Conservation (phyloP, 2,888 invertebrate species). For the Sipha maydis region DNA sequence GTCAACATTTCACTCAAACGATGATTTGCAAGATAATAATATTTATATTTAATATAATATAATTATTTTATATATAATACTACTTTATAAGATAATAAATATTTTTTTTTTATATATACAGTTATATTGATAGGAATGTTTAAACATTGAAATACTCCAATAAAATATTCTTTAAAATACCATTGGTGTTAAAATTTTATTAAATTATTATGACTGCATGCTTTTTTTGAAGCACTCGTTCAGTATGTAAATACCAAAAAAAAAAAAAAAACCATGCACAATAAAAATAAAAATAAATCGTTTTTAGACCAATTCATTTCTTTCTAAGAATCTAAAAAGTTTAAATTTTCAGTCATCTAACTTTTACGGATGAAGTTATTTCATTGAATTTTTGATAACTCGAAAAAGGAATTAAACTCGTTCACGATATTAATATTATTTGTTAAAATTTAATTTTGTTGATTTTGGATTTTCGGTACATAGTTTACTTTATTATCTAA, state of each 20-base stretch:
- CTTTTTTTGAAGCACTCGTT: background rate
- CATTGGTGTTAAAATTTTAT: background rate
- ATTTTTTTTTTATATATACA: too few species aligned
- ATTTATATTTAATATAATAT: too few species aligned
- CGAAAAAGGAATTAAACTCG: background rate
- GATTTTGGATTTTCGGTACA: background rate
- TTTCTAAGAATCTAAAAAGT: background rate
- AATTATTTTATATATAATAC: too few species aligned
- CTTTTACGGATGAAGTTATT: background rate
- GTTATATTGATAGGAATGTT: background rate
- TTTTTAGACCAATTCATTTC: too few species aligned
- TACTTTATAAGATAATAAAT: too few species aligned
- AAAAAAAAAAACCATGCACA: too few species aligned
- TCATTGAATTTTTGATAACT: background rate
- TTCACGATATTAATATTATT: conserved; percentile 2
- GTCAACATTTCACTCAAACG: too few species aligned
- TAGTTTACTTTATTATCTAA: background rate
- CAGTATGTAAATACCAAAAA: background rate
- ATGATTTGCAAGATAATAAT: too few species aligned
- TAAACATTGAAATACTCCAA: background rate
- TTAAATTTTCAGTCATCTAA: background rate
- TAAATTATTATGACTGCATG: background rate
- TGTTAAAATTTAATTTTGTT: background rate
- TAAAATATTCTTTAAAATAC: background rate
- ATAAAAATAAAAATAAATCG: background rate